Evolutionary conservation across 1,140 invertebrate species (phyloP), one percentile per base, ranked within the genome.

Genomic region (Cydia fagiglandana): DNA sequence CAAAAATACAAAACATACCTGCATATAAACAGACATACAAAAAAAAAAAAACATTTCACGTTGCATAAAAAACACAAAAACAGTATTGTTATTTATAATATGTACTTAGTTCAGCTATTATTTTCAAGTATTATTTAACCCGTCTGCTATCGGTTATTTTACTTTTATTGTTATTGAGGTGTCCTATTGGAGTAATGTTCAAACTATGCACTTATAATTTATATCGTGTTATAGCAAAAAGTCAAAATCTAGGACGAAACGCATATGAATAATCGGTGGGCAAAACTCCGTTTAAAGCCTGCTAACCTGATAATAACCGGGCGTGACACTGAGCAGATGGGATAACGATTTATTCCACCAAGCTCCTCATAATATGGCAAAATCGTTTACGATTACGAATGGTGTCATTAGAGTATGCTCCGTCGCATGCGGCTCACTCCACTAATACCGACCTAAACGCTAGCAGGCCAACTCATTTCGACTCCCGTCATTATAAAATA

Each of bases 401-500:
- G 45, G 64, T 81, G 81, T 86, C 79, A 88, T 88, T 85, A 88
- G 75, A 78, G 50, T 70, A 53, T n/a, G 73, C 75, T 53, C 66
- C 76, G 81, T 83, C 75, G 75, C 81, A 81, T 81, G 75, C 79
- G 45, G 81, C 78, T 83, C 76, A 75, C 76, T 83, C 78, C 84
- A 83, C 79, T 86, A 85, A 87, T 83, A 84, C 81, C 76, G 76
- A 83, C 77, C 76, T 83, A 86, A 88, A 86, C 81, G 83, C 76
- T 84, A 79, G 82, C 80, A 87, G 83, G 82, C 81, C 79, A 84
- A 86, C 79, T 84, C 82, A 86, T 84, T 86, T 80, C 76, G 77
- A 70, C 64, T 86, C 83, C 66, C 83, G 78, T 87, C 85, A 91
- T 91, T 91, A 91, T 87, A 91, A 91, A 93, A 91, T 91, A 93